Base-by-base conservation (phyloP, 2,888 invertebrate genomes). In the Alloscopus bannaensis region DNA sequence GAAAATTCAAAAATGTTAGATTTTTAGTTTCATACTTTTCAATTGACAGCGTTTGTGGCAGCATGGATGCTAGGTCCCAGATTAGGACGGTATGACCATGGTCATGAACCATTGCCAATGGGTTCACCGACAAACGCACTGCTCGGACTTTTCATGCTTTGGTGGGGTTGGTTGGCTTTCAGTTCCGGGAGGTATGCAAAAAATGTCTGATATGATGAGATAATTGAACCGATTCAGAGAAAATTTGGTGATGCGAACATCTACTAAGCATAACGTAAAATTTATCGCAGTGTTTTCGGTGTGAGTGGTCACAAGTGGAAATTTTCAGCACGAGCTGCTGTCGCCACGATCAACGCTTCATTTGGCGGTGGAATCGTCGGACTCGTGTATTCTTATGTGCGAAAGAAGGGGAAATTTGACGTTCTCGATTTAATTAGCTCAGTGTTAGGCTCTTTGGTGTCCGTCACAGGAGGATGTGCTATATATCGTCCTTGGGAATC, bases 81-180 rank as follows among this genome's bases (percentile, higher is more conserved):
- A 1, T 88, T 95, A 50, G 96, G 96, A 0, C 90, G 96, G 81
- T 96, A 96, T 88, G 93, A 95, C 18, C 90, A 92, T 59, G 95
- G 95, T 0, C 91, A 90, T 6, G 93, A 91, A 0, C 93, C 95
- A 0, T 88, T 95, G 55, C 95, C 95, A 0, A 90, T 96, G 83
- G 96, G 96, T 0, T 94, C 93, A 87, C 96, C 96, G 0, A 96
- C 96, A 3, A 96, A 96, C 87, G 95, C 95, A 0, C 93, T 95
- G 29, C 93, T 96, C 92, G 97, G 96, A 0, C 91, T 96, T 13
- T 97, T 97, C 87, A 96, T 97, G 45, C 89, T 97, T 0, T 97
- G 97, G 97, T 97, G 97, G 97, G 97, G 97, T 0, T 97, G 97
- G 97, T 89, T 98, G 69, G 97, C 96, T 0, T 97, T 97, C 87